A percentile compares a stretch with the other conserved stretches of the same genome.
These are phyloP conservation scores for Anagrus nilaparvatae DNA, from an alignment of 1,140 invertebrate species.

Conservation along the genomic window DNA sequence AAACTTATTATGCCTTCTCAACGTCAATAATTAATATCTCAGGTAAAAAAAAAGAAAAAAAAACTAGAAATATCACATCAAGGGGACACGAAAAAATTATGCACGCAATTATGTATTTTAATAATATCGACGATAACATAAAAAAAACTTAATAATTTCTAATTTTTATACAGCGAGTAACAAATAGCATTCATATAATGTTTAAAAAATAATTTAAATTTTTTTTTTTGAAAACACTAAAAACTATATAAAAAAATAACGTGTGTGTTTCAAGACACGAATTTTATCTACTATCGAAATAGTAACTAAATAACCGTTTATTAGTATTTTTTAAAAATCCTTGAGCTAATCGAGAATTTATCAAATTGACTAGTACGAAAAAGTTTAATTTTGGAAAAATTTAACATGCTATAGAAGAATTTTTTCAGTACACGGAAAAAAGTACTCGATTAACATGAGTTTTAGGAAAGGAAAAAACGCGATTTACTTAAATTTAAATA, in stretches of 20 bases:
- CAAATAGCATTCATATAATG: constrained; percentile 21
- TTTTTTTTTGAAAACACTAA: constrained; percentile 10
- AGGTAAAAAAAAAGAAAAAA: constrained; percentile 17
- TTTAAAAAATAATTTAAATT: constrained; percentile 1
- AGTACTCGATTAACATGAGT: too few relatives aligned
- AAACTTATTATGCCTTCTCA: constrained; percentile 6
- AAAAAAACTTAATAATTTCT: constrained; percentile 20
- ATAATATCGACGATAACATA: constrained; percentile 25
- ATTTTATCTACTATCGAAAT: constrained; percentile 27
- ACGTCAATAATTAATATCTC: constrained; percentile 12
- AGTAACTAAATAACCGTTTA: constrained; percentile 44
- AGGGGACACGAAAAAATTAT: constrained; percentile 29
- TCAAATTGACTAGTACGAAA: too few relatives aligned
- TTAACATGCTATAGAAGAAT: too few relatives aligned
- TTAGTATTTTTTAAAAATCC: too few relatives aligned
- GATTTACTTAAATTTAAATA: too few relatives aligned
- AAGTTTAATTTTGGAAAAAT: too few relatives aligned
- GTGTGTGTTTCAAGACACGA: constrained; percentile 9
- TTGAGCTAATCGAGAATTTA: too few relatives aligned
- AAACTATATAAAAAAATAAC: constrained; percentile 21
- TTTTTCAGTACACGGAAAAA: too few relatives aligned
- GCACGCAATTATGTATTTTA: constrained; percentile 30
- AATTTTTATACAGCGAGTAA: constrained; percentile 25
- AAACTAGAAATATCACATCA: constrained; percentile 38
- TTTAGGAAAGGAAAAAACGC: too few relatives aligned